These are phyloP conservation scores for Acromyrmex charruanus DNA, from an alignment of 1,140 invertebrate genomes.

Conservation along the genomic window DNA sequence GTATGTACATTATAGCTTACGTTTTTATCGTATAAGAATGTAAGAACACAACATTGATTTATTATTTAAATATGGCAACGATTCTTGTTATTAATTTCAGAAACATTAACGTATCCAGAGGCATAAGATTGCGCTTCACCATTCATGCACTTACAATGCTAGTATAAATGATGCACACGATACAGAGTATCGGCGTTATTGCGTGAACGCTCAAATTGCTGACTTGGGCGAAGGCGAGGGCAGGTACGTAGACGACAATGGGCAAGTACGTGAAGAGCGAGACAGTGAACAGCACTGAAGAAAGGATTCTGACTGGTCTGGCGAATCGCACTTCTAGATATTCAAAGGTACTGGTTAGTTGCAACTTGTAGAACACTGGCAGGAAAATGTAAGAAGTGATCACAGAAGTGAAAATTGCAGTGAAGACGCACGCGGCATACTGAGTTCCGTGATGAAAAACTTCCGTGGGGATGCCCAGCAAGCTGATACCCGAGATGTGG, in stretches of 20 bases:
- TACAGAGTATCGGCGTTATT: constrained; percentile 89
- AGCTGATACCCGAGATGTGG: constrained; percentile 91
- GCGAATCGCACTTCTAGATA: constrained; percentile 91
- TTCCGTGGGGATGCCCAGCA: constrained; percentile 92
- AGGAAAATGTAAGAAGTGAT: constrained; percentile 89
- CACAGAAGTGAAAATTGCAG: constrained; percentile 88
- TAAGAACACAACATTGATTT: neutral
- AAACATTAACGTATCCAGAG: neutral
- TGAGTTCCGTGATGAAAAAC: constrained; percentile 91
- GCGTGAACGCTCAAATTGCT: constrained; percentile 89
- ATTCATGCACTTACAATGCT: constrained; percentile 87
- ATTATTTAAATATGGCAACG: neutral
- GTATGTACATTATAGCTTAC: neutral
- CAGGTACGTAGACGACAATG: constrained; percentile 88
- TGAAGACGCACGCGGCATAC: constrained; percentile 88
- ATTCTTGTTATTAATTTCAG: neutral
- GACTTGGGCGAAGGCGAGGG: constrained; percentile 88
- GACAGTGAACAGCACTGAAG: constrained; percentile 89
- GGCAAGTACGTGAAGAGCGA: constrained; percentile 87
- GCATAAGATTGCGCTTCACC: neutral
- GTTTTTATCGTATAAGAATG: neutral
- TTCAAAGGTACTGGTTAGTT: constrained; percentile 92
- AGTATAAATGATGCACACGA: constrained; percentile 92
- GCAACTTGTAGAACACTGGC: constrained; percentile 92
- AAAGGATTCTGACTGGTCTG: constrained; percentile 87